phyloP scores from a whole-genome alignment of 1,140 invertebrate species.

The Brachionus asplanchnoidis region DNA sequence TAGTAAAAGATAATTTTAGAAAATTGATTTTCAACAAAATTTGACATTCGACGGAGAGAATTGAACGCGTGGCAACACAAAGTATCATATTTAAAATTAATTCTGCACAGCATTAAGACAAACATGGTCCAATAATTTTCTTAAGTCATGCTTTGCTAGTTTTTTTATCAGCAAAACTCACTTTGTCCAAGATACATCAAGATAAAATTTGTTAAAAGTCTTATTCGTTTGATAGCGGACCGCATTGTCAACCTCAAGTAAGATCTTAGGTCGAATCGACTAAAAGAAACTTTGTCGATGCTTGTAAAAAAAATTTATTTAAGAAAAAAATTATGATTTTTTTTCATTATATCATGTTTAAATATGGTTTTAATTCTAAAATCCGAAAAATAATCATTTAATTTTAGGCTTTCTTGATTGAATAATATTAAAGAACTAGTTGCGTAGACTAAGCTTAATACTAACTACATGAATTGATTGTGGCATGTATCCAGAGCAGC shows the following conservation, averaged over 20 bases:
- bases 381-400: background rate
- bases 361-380: background rate
- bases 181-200: background rate
- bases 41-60: background rate
- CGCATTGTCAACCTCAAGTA: background rate
- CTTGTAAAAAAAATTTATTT: background rate
- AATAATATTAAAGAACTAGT: slow-evolving; percentile 5
- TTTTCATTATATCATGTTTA: background rate
- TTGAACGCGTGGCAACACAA: background rate
- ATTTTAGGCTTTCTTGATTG: background rate
- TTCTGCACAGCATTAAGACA: background rate
- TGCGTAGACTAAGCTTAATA: background rate
- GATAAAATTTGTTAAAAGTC: background rate
- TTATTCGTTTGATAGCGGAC: background rate
- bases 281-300: background rate
- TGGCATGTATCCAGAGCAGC: background rate
- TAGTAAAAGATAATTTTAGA: background rate
- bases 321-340: background rate
- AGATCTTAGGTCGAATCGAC: background rate
- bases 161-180: background rate
- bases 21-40: background rate
- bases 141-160: background rate
- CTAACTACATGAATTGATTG: background rate
- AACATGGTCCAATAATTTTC: background rate
- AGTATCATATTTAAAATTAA: background rate